Evolutionary conservation across 1,140 invertebrate genomes (phyloP).

Genomic region (Colletes gigas): DNA sequence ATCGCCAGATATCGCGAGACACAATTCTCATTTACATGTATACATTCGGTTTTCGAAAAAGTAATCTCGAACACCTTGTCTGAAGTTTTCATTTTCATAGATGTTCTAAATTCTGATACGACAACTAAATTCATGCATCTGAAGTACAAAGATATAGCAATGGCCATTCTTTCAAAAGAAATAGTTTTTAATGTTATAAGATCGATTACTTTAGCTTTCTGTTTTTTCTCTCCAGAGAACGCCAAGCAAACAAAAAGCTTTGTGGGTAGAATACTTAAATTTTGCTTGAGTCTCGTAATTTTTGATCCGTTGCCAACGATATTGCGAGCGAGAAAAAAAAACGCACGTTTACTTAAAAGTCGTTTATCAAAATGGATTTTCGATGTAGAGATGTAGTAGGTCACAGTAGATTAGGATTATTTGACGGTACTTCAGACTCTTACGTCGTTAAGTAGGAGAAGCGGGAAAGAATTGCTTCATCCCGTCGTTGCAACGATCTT

Average conservation of each 20-base stretch:
- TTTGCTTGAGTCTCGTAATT: not conserved
- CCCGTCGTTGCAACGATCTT: not conserved
- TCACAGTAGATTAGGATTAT: not conserved
- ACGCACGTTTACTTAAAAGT: not conserved
- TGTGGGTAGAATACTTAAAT: conserved; percentile 2
- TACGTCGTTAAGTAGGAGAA: not conserved
- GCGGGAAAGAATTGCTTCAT: not conserved
- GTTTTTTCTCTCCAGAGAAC: not conserved
- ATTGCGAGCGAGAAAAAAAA: too few species aligned
- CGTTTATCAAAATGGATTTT: not conserved
- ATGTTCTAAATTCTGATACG: not conserved
- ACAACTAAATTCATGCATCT: not conserved
- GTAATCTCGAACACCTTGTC: not conserved
- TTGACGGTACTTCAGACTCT: not conserved
- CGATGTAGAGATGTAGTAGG: not conserved
- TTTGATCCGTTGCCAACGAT: not conserved
- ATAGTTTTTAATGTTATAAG: not conserved
- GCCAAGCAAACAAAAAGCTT: not conserved
- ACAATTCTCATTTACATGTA: not conserved
- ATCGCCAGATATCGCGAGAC: not conserved
- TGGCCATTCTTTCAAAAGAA: not conserved
- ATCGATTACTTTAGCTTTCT: too few species aligned
- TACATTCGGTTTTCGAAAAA: not conserved
- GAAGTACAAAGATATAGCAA: conserved; percentile 16
- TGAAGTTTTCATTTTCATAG: not conserved